These are phyloP conservation scores for Halcyon chelicuti DNA, from an alignment of 2,797 vertebrate genomes.

Conservation along the genomic window DNA sequence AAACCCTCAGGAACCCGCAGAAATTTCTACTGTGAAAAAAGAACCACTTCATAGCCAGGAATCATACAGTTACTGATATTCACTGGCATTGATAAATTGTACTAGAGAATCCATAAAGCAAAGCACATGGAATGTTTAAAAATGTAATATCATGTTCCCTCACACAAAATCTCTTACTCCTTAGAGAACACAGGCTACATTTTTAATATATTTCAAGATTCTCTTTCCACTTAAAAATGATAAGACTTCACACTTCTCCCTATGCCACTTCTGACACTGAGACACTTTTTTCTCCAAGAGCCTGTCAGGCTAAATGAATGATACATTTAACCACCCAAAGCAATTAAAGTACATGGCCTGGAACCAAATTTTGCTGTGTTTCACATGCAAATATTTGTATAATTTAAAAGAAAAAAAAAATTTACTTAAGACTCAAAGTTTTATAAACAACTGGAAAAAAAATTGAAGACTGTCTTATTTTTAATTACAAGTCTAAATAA, in stretches of 20 bases:
- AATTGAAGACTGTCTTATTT: conserved; percentile 33
- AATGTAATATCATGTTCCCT: background rate
- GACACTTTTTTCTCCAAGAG: background rate
- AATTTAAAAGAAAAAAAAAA: background rate
- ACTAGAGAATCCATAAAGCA: background rate
- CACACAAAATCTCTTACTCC: background rate
- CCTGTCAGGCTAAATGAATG: conserved; percentile 7
- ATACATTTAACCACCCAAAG: conserved; percentile 46
- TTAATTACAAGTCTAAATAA: conserved; percentile 65
- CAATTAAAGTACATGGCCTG: conserved; percentile 43
- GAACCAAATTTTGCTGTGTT: conserved; percentile 35
- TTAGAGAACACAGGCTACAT: background rate
- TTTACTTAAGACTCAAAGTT: conserved; percentile 31
- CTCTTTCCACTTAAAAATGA: background rate
- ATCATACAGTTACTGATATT: background rate
- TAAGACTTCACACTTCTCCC: background rate
- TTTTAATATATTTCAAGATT: background rate
- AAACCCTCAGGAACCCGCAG: background rate
- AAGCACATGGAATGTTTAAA: background rate
- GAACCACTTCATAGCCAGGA: background rate
- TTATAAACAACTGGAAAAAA: conserved; percentile 61
- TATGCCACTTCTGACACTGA: background rate
- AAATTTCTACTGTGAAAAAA: background rate
- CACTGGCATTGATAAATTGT: background rate
- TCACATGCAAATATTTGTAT: conserved; percentile 65